Conservation (phyloP, 2,888 invertebrate species). For the Apotomis betuletana region DNA sequence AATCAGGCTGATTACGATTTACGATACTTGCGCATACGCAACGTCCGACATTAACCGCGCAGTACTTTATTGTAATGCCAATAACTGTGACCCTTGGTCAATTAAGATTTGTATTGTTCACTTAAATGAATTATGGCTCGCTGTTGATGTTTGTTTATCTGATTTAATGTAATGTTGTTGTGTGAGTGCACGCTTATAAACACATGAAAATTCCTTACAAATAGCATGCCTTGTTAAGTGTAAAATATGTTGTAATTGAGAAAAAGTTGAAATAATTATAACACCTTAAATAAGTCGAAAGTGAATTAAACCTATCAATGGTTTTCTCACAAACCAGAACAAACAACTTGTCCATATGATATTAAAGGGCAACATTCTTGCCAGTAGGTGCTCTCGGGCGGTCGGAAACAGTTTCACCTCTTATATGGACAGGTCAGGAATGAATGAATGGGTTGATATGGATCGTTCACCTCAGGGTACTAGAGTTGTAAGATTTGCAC, state of each 20-base stretch:
- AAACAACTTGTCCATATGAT: conserved; percentile 26
- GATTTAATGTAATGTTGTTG: conserved; percentile 18
- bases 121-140: conserved; percentile 33
- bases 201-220: not conserved
- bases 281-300: conserved; percentile 24
- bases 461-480: conserved; percentile 28
- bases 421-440: conserved; percentile 40
- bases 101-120: conserved; percentile 40
- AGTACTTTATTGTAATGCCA: conserved; percentile 36
- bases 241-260: not conserved
- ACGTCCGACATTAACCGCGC: conserved; percentile 25
- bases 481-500: conserved; percentile 2
- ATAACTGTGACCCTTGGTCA: conserved; percentile 38
- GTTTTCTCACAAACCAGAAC: conserved; percentile 14
- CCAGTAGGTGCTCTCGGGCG: conserved; percentile 18
- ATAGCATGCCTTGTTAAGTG: conserved; percentile 5
- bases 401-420: conserved; percentile 40
- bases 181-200: not conserved
- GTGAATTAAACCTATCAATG: conserved; percentile 34
- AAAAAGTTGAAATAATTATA: not conserved
- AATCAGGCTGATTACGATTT: conserved; percentile 41
- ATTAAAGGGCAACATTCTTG: conserved; percentile 33
- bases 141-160: conserved; percentile 33
- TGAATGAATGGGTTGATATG: conserved; percentile 28
- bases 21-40: conserved; percentile 36